phyloP scores from a whole-genome alignment of 1,140 invertebrate species.

The Aphaenogaster ashmeadi region DNA sequence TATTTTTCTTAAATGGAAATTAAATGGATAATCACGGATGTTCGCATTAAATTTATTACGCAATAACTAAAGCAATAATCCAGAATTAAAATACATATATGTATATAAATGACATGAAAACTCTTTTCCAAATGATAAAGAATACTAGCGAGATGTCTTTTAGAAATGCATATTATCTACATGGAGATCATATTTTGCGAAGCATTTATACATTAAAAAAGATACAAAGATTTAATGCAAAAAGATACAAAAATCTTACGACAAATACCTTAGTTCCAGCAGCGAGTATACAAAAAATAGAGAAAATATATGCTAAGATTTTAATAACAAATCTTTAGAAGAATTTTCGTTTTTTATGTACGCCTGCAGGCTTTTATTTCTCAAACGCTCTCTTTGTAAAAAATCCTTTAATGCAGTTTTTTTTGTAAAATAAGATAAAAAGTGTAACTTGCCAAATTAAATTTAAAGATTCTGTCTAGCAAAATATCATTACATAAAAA shows the following conservation, averaged over 20 bases:
- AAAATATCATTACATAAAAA: neutral
- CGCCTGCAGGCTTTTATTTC: neutral
- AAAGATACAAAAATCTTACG: neutral
- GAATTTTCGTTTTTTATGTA: neutral
- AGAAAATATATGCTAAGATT: neutral
- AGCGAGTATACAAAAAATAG: too few relatives aligned
- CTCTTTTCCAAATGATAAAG: neutral
- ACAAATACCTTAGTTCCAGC: too few relatives aligned
- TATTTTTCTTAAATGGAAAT: neutral
- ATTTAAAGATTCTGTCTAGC: neutral
- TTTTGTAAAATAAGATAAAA: neutral
- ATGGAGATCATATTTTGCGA: neutral
- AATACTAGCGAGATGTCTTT: neutral
- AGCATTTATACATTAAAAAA: neutral
- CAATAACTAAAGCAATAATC: neutral
- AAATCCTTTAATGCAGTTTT: neutral
- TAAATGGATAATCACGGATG: neutral
- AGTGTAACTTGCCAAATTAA: neutral
- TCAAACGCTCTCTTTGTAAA: neutral
- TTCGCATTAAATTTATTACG: neutral
- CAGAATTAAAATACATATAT: neutral
- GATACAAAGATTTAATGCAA: neutral
- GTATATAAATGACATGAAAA: neutral
- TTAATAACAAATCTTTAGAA: neutral
- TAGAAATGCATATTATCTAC: neutral